Conservation (phyloP, 2,113 vertebrate species). For the Oreamnos americanus region DNA sequence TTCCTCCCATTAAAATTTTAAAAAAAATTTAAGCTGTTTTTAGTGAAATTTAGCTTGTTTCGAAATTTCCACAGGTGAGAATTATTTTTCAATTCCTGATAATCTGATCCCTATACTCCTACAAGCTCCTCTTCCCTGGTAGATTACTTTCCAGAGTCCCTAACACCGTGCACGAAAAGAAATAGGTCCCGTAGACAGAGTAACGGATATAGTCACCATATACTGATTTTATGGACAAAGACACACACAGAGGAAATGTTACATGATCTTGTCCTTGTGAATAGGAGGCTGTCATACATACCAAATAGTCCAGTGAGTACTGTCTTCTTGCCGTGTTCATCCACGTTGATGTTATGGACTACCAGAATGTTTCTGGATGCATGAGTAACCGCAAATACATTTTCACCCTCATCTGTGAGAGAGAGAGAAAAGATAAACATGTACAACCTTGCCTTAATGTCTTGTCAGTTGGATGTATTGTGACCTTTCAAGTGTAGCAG, state of each 20-base stretch:
- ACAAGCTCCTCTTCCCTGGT: no score
- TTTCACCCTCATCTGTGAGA: neutral
- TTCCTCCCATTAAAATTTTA: neutral
- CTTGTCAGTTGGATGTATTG: neutral
- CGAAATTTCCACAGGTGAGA: neutral
- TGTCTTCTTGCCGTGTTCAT: neutral
- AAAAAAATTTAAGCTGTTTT: neutral
- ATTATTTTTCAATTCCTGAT: neutral
- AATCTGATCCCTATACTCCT: neutral
- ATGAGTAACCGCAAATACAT: neutral
- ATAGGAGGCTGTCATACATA: neutral
- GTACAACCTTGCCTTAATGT: neutral
- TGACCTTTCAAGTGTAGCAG: neutral
- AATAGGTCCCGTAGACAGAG: neutral
- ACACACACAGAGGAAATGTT: fast-evolving
- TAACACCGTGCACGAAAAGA: fast-evolving
- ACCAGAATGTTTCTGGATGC: neutral
- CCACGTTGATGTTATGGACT: neutral
- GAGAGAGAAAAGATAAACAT: neutral
- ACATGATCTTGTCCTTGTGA: fast-evolving
- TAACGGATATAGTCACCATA: no score
- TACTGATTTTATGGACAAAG: neutral
- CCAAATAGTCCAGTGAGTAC: neutral
- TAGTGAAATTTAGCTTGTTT: neutral
- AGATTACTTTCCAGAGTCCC: neutral